Conservation (phyloP, 2,797 vertebrate species). For the Tapera naevia region DNA sequence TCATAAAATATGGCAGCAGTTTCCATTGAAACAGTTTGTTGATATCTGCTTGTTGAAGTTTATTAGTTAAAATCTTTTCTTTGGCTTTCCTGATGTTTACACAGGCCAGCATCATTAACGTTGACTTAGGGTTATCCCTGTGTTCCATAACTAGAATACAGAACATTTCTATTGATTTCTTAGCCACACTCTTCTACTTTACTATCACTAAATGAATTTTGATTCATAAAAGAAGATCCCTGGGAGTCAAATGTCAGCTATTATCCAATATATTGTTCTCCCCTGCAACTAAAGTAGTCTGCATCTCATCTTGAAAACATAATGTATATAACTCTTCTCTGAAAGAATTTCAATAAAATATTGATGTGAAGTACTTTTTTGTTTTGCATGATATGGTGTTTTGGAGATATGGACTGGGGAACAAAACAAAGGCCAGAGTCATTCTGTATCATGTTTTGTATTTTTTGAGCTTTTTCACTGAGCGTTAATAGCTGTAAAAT, state of each 20-base stretch:
- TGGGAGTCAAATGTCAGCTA: slow-evolving; percentile 72
- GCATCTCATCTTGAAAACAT: slow-evolving; percentile 68
- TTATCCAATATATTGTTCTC: slow-evolving; percentile 71
- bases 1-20: slow-evolving; percentile 66
- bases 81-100: slow-evolving; percentile 71
- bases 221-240: slow-evolving; percentile 73
- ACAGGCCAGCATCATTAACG: slow-evolving; percentile 62
- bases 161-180: slow-evolving; percentile 71
- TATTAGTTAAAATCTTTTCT: slow-evolving; percentile 79
- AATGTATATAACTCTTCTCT: slow-evolving; percentile 63
- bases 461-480: neutral
- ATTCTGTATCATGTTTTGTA: neutral
- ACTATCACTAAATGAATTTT: slow-evolving; percentile 75
- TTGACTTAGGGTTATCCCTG: slow-evolving; percentile 67
- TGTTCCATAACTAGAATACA: slow-evolving; percentile 64
- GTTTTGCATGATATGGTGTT: slow-evolving; percentile 56
- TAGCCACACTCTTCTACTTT: slow-evolving; percentile 57
- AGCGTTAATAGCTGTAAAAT: neutral
- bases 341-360: slow-evolving; percentile 78
- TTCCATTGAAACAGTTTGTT: slow-evolving; percentile 72
- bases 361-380: slow-evolving; percentile 66
- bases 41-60: slow-evolving; percentile 72
- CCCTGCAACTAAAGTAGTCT: slow-evolving; percentile 65
- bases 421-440: neutral
- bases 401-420: slow-evolving; percentile 11